phyloP scores from a whole-genome alignment of 2,888 invertebrate genomes.

The Trachelus troglodyta region DNA sequence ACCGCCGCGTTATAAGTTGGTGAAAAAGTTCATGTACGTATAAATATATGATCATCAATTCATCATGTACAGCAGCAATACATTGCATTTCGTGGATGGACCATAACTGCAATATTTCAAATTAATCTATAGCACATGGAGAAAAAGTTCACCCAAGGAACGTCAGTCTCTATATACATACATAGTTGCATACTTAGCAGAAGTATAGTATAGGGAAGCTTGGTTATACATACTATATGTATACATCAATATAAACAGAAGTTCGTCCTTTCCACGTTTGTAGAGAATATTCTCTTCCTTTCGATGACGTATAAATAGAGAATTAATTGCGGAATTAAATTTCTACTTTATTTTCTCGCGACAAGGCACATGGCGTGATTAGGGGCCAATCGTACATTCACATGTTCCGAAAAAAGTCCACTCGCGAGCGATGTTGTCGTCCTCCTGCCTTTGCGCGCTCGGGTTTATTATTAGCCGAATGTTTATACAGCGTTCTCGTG shows the following conservation, averaged over 20 bases:
- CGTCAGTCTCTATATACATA: background rate
- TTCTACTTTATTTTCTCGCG: background rate
- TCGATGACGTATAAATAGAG: background rate
- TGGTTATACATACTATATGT: background rate
- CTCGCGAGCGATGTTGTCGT: background rate
- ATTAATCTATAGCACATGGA: background rate
- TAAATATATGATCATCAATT: background rate
- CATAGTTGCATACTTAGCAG: background rate
- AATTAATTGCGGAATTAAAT: background rate
- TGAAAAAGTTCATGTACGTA: background rate
- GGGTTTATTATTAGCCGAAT: slow-evolving; percentile 27
- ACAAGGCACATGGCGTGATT: background rate
- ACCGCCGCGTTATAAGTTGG: background rate
- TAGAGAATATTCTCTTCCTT: background rate
- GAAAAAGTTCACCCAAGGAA: background rate
- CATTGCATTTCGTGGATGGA: background rate
- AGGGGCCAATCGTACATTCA: background rate
- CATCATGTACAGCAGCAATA: background rate
- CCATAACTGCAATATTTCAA: background rate
- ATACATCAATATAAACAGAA: background rate
- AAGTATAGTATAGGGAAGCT: background rate
- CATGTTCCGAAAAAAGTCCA: background rate
- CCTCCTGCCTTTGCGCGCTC: background rate
- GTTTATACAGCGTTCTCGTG: slow-evolving; percentile 27
- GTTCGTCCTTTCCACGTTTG: background rate